These are phyloP conservation scores for Oncopeltus fasciatus DNA, from an alignment of 1,140 invertebrate genomes.

Conservation along the genomic window DNA sequence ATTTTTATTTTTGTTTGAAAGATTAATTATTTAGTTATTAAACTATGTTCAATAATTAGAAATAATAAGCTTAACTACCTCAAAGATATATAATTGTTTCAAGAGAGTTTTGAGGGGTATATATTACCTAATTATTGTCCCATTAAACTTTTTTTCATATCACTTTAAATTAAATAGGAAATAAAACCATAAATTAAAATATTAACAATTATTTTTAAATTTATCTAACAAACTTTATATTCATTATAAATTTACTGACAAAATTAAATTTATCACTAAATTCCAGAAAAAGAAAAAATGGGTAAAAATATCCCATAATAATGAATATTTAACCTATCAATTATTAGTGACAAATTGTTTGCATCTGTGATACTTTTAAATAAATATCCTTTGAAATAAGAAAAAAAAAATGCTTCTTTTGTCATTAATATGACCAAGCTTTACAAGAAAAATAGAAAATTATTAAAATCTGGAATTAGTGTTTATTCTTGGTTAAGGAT, in stretches of 20 bases:
- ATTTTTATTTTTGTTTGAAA: neutral
- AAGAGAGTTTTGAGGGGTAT: neutral
- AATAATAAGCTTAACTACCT: no score
- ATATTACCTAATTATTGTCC: neutral
- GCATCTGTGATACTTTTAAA: constrained; percentile 2
- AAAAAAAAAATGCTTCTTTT: neutral
- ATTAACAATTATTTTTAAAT: no score
- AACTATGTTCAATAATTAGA: neutral
- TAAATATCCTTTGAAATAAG: neutral
- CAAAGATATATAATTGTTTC: neutral
- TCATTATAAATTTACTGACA: no score
- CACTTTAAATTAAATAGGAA: no score
- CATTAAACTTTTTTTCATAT: no score
- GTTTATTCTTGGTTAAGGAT: neutral
- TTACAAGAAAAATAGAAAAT: neutral
- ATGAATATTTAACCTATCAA: no score
- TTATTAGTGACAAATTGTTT: no score
- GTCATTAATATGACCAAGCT: neutral
- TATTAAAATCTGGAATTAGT: neutral
- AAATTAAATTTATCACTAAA: no score
- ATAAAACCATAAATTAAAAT: no score
- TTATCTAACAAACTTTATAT: no score
- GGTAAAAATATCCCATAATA: no score
- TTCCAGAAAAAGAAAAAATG: no score
- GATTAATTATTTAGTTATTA: neutral